A percentile compares a stretch with the other conserved stretches of the same genome.
phyloP scores from a whole-genome alignment of 2,888 invertebrate species.

The Sminthurides aquaticus region DNA sequence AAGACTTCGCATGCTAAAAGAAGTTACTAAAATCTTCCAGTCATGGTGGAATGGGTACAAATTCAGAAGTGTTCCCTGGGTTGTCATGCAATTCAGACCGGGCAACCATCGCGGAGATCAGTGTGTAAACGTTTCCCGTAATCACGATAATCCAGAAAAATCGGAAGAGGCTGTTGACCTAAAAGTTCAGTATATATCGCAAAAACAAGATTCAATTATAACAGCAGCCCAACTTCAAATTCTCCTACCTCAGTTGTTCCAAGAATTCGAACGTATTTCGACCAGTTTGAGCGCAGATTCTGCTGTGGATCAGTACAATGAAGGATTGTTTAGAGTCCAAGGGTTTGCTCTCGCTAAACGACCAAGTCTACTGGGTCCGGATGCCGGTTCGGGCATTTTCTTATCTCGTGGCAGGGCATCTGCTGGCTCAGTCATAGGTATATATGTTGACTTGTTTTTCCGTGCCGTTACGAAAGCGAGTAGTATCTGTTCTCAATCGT shows the following conservation, averaged over 20 bases:
- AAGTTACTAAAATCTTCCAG: no score
- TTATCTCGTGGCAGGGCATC: not conserved
- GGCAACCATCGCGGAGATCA: not conserved
- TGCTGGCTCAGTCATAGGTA: not conserved
- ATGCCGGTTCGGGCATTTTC: not conserved
- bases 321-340: not conserved
- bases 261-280: not conserved
- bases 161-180: no score
- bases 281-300: not conserved
- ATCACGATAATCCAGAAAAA: not conserved
- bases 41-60: slow-evolving; percentile 44
- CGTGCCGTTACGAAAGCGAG: no score
- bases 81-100: slow-evolving; percentile 38
- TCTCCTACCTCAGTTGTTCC: not conserved
- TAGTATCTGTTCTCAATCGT: no score
- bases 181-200: no score
- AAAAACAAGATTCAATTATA: not conserved
- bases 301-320: not conserved
- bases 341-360: not conserved
- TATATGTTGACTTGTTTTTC: not conserved
- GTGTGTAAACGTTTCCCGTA: not conserved
- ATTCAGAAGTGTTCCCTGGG: slow-evolving; percentile 45
- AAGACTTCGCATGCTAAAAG: no score
- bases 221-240: no score
- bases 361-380: not conserved